Evolutionary conservation across 1,140 invertebrate genomes (phyloP), one percentile per base, ranked within the genome.

Genomic region (Drosophila lini): DNA sequence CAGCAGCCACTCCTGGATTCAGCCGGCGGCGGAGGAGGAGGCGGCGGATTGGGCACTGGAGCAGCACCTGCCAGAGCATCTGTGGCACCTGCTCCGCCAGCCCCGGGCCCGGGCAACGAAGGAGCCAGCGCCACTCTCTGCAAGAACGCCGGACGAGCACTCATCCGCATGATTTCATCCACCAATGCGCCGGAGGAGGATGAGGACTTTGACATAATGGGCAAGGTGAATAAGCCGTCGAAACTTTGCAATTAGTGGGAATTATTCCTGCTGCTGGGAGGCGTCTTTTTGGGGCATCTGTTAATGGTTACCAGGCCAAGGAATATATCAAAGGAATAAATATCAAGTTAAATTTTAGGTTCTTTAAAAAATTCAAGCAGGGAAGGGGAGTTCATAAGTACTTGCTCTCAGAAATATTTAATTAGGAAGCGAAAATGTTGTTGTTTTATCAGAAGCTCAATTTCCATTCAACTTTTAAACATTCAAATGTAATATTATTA

Each of bases 141-240:
- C 58, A 91, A 86, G 77, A 63, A 68, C 8, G 85, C 90, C 28
- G 90, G 90, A 63, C 85, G 90, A 28, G 90, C 90, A 16, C 63
- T 91, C 22, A 91, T 91, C 52, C 90, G 90, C 59, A 91, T 91
- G 90, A 86, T 91, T 50, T 91, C 90, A 42, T 74, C 84, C 6
- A 78, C 65, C 15, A 74, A 74, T 9, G 61, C 45, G 9, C 79
- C 74, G 28, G 81, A 81, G n/a, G 90, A 84, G 31, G 90, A 88
- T 4, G 86, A 90, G 73, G 86, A 88, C 40, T 91, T 85, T 59
- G 90, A 91, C 71, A 80, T 91, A 38, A 82, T 91, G 90, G 90
- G 90, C 70, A 91, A 91, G 90, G 90, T 91, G 83, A 91, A 62
- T 64, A 52, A 41, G 55, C 25, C 41, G 47, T 34, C 42, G 42